A percentile compares a stretch with the other conserved stretches of the same genome.
phyloP scores from a whole-genome alignment of 2,113 vertebrate species.

The Tupaia chinensis region DNA sequence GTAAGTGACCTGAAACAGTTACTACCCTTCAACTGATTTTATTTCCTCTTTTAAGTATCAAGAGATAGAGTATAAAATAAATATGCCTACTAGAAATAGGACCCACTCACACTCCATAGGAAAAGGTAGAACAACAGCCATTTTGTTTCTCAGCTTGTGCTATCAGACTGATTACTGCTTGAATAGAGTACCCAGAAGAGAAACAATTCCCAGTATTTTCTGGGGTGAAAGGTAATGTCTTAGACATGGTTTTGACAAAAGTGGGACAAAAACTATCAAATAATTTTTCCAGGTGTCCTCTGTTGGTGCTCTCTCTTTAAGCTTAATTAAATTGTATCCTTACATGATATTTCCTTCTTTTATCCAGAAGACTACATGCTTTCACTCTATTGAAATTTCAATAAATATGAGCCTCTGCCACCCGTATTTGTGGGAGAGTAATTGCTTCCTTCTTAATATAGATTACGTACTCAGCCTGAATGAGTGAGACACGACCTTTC shows the following conservation, averaged over 20 bases:
- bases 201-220: neutral
- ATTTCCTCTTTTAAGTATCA: neutral
- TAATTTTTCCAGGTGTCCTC: neutral
- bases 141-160: neutral
- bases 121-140: neutral
- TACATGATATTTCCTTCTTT: neutral
- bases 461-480: neutral
- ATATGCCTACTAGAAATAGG: neutral
- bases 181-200: neutral
- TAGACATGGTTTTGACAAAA: neutral
- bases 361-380: neutral
- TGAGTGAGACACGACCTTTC: neutral
- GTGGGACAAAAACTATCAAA: neutral
- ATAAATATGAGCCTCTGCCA: neutral
- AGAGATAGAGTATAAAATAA: neutral
- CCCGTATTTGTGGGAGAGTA: neutral
- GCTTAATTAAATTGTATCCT: neutral
- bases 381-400: neutral
- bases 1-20: neutral
- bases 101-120: accelerated
- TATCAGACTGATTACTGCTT: neutral
- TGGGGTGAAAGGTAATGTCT: neutral
- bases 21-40: neutral
- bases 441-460: constrained; percentile 6
- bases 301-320: neutral